These are phyloP conservation scores for Morbakka virulenta DNA, from an alignment of 30 jellyfish, hydroid and myxozoan genomes.

Conservation along the genomic window DNA sequence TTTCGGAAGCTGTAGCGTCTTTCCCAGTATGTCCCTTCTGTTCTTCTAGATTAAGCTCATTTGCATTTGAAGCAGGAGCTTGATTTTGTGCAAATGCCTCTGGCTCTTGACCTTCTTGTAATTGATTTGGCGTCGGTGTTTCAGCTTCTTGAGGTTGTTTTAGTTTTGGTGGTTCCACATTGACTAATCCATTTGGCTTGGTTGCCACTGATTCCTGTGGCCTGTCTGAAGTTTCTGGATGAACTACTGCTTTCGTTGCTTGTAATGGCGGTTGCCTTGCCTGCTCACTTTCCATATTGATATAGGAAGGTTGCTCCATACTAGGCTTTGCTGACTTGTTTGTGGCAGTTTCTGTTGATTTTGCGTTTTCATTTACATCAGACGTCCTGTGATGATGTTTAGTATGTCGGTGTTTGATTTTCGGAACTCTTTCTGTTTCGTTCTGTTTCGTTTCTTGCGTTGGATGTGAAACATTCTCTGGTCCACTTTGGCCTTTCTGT, in stretches of 20 bases:
- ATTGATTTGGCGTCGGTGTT: background rate
- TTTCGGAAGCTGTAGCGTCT: background rate
- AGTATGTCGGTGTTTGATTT: background rate
- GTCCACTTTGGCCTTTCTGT: background rate
- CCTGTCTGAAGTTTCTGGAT: background rate
- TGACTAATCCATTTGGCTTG: too few species aligned
- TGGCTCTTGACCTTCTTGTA: background rate
- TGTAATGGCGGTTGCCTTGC: background rate
- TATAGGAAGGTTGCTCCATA: background rate
- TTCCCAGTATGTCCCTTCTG: background rate
- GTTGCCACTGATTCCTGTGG: background rate
- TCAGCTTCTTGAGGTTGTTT: background rate
- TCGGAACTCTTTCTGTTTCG: conserved; percentile 6
- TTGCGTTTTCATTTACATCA: background rate
- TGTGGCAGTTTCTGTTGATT: background rate
- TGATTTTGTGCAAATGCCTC: background rate
- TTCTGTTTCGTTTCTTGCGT: conserved; percentile 35
- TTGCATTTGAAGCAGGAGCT: background rate
- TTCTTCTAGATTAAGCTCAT: background rate
- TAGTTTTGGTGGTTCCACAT: too few species aligned
- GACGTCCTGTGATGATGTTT: background rate
- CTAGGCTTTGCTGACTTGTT: background rate
- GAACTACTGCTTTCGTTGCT: background rate
- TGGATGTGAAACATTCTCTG: conserved; percentile 22
- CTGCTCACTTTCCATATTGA: background rate